Evolutionary conservation across 1,140 invertebrate genomes (phyloP).

Genomic region (Pachypsylla venusta): DNA sequence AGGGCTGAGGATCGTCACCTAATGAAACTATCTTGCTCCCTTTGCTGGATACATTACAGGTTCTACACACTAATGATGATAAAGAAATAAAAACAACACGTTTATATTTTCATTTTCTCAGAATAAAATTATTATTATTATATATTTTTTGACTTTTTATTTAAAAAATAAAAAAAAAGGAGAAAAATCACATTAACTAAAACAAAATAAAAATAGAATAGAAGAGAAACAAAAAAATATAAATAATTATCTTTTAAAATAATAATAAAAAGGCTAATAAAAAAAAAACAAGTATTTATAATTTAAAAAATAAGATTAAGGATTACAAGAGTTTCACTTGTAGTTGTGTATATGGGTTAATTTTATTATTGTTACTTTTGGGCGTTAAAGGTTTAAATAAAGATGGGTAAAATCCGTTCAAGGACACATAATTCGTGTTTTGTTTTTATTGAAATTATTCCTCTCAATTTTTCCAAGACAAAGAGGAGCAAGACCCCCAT

Average conservation of each 20-base stretch:
- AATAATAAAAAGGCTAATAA: constrained; percentile 8
- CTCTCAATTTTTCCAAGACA: no score
- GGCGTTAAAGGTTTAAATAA: neutral
- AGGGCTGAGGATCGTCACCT: no score
- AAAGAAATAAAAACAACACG: neutral
- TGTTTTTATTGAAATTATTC: no score
- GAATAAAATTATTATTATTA: constrained; percentile 9
- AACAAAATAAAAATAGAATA: neutral
- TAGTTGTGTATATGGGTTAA: neutral
- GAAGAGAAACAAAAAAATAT: neutral
- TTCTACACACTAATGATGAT: no score
- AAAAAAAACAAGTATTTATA: no score
- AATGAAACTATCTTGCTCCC: no score
- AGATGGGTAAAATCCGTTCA: no score
- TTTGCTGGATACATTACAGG: no score
- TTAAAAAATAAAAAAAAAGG: constrained; percentile 5
- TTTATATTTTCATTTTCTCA: neutral
- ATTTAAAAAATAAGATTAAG: neutral
- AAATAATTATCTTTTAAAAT: neutral
- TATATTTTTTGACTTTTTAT: neutral
- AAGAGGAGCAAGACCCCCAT: no score
- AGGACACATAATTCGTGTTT: no score
- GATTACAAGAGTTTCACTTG: neutral
- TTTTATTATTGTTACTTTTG: neutral
- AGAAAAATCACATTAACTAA: constrained; percentile 9